Conservation (phyloP, 2,797 vertebrate species). For the Mycteria americana region DNA sequence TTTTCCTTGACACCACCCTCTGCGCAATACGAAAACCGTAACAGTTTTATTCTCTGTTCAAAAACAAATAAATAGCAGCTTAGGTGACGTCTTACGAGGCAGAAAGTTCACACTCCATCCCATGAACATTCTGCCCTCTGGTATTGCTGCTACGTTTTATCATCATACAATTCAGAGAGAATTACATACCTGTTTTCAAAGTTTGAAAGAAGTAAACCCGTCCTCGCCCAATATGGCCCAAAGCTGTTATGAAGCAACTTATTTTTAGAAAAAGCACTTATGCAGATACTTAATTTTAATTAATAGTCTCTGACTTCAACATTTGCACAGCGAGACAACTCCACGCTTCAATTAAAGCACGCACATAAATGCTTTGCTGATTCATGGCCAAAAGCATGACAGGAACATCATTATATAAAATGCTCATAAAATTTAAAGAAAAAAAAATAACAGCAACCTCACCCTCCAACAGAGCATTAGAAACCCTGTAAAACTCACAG, state of each 20-base stretch:
- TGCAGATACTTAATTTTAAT: conserved; percentile 59
- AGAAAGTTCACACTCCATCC: neutral
- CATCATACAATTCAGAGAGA: neutral
- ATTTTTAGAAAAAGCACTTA: conserved; percentile 59
- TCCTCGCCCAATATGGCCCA: conserved; percentile 8
- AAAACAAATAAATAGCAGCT: neutral
- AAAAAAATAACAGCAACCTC: neutral
- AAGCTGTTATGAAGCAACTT: conserved; percentile 47
- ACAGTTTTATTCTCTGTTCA: neutral
- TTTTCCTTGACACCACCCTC: neutral
- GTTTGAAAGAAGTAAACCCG: neutral
- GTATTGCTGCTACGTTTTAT: neutral
- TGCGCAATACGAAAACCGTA: neutral
- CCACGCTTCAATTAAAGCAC: conserved; percentile 49
- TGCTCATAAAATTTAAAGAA: neutral
- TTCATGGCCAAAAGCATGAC: conserved; percentile 57
- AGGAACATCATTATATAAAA: conserved; percentile 30
- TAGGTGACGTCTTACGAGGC: neutral
- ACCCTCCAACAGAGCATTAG: neutral
- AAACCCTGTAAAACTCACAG: neutral
- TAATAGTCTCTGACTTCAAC: conserved; percentile 55
- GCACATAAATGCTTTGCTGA: conserved; percentile 47
- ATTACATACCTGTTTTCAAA: neutral
- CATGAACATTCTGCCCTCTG: neutral
- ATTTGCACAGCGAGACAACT: conserved; percentile 50